These are phyloP conservation scores for Herpailurus yagouaroundi DNA, from an alignment of 2,113 vertebrate genomes.

Conservation along the genomic window DNA sequence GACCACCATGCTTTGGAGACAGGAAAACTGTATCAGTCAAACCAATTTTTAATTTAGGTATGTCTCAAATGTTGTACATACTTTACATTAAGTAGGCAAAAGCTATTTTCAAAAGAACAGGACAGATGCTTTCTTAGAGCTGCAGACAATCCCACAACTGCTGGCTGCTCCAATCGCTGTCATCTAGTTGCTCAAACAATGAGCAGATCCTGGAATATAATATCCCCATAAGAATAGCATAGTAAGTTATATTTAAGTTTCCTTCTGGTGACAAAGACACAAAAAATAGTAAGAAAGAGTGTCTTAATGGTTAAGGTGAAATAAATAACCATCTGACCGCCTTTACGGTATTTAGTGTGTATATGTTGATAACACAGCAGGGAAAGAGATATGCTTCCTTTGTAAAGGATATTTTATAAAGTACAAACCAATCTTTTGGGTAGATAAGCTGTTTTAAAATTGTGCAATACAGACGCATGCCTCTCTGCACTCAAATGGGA, in stretches of 20 bases:
- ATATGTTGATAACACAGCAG: background rate
- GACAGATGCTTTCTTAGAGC: conserved; percentile 46
- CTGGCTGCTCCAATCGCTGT: background rate
- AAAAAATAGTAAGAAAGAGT: background rate
- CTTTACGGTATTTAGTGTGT: background rate
- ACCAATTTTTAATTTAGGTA: background rate
- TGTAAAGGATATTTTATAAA: conserved; percentile 53
- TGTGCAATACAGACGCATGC: conserved; percentile 44
- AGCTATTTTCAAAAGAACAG: conserved; percentile 35
- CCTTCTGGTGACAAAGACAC: background rate
- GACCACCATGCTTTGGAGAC: background rate
- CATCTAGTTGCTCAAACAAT: background rate
- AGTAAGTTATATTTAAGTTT: background rate
- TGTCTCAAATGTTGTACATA: background rate
- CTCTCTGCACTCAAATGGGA: conserved; percentile 52
- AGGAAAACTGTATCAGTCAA: background rate
- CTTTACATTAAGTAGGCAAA: background rate
- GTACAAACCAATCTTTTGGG: conserved; percentile 33
- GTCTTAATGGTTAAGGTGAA: background rate
- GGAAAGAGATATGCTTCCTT: background rate
- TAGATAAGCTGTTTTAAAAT: conserved; percentile 65
- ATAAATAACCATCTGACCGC: background rate
- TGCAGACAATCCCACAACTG: background rate
- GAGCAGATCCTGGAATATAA: background rate
- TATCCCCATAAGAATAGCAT: background rate